Evolutionary conservation across 2,113 vertebrate species (phyloP), one percentile per base, ranked within the genome.

Genomic region (Maccullochella peelii): DNA sequence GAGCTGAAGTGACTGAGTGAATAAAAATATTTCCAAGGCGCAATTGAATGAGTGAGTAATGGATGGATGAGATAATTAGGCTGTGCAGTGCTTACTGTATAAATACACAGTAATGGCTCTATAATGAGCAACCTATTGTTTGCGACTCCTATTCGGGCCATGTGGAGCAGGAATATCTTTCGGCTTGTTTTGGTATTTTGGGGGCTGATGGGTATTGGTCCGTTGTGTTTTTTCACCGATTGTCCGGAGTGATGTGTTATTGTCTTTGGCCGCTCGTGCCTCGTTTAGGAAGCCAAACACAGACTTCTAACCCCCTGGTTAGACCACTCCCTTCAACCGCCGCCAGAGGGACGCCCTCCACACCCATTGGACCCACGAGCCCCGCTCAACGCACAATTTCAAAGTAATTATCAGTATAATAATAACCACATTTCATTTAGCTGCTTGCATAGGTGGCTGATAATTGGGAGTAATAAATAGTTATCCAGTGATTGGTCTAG

Each of bases 261-360:
- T 84, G 74, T 86, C 38, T 75, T 10, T 69, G 73, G 16, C 52
- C 69, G 65, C 80, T n/a, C 40, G 75, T 74, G 74, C 58, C 77
- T 73, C 27, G 40, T 62, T 82, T 58, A 52, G 62, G 74, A 73
- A 80, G 81, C 79, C 80, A 62, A 57, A 72, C 71, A 38, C 52
- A 36, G 63, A 82, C 76, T 68, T 54, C 62, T n/a, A n/a, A n/a
- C n/a, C 38, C n/a, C 86, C 21, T 76, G 69, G 47, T 81, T 52
- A 80, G 87, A 84, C 90, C 89, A 89, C 91, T 90, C 83, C 89
- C 90, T 78, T 18, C 72, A n/a, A 10, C 73, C 63, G 66, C 86
- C 82, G 70, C 79, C 84, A 93, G 88, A 85, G 91, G 89, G 89
- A 82, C 85, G 84, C 86, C 75, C 88, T 84, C 73, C 69, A 30